Evolutionary conservation across 2,888 invertebrate genomes (phyloP).

Genomic region (Apotomis turbidana): DNA sequence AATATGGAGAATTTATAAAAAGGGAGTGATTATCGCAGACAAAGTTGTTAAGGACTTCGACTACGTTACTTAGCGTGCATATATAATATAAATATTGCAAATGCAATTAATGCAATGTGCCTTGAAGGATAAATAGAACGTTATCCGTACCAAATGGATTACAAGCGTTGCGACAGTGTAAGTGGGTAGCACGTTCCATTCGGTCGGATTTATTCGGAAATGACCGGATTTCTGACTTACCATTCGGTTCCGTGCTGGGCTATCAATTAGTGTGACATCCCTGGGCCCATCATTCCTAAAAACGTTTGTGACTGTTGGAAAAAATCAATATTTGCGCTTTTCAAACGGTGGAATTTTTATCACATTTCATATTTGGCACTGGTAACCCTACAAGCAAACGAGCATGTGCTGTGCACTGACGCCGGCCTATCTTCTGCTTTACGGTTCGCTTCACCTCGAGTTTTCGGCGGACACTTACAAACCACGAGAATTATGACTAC

Average conservation of each 20-base stretch:
- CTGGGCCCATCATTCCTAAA: background rate
- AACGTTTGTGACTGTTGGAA: background rate
- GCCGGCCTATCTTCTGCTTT: conserved; percentile 60
- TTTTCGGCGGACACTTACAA: conserved; percentile 55
- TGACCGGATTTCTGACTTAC: background rate
- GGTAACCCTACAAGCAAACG: conserved; percentile 33
- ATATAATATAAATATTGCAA: background rate
- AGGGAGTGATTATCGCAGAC: background rate
- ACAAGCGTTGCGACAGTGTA: conserved; percentile 28
- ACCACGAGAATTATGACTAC: conserved; percentile 8
- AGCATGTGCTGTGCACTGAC: conserved; percentile 48
- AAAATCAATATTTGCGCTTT: background rate
- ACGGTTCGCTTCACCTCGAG: conserved; percentile 58
- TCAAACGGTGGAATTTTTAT: too few species aligned
- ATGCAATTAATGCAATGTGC: background rate
- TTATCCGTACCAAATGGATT: background rate
- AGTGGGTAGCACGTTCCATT: background rate
- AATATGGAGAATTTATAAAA: background rate
- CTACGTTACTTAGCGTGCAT: background rate
- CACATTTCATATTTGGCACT: background rate
- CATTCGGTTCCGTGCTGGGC: background rate
- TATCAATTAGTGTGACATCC: background rate
- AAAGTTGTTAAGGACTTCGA: background rate
- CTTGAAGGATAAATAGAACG: conserved; percentile 6
- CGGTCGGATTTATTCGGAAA: background rate